Evolutionary conservation across 2,113 vertebrate genomes (phyloP).

Genomic region (Chloebia gouldiae): DNA sequence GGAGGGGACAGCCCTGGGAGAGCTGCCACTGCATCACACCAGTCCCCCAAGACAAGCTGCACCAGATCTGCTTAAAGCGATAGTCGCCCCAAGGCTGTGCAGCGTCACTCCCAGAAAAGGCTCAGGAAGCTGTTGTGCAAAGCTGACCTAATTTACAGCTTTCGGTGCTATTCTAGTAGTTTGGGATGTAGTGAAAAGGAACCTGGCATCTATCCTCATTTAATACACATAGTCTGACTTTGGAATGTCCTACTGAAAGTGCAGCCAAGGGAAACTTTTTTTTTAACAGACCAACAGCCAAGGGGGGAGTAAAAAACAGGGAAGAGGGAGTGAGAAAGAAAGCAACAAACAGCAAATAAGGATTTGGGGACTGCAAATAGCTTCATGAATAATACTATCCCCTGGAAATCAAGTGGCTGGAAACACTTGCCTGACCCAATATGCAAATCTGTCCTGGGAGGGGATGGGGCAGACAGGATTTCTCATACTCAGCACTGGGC

Average conservation of each 20-base stretch:
- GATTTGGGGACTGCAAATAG: neutral
- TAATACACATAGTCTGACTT: slow-evolving; percentile 55
- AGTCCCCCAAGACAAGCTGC: slow-evolving; percentile 19
- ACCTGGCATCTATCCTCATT: slow-evolving; percentile 64
- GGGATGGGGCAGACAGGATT: neutral
- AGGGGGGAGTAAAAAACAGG: neutral
- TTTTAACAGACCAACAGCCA: neutral
- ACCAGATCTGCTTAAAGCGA: slow-evolving; percentile 34
- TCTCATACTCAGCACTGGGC: neutral
- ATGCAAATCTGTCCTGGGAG: slow-evolving; percentile 31
- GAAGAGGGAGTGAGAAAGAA: neutral
- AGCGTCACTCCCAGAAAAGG: neutral
- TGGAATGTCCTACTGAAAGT: slow-evolving; percentile 41
- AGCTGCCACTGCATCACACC: neutral
- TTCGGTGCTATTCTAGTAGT: slow-evolving; percentile 42
- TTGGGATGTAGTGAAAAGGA: slow-evolving; percentile 37
- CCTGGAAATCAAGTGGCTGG: slow-evolving; percentile 13
- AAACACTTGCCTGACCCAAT: slow-evolving; percentile 42
- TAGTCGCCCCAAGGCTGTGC: neutral
- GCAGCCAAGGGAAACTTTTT: slow-evolving; percentile 35
- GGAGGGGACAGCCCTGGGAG: slow-evolving; percentile 26
- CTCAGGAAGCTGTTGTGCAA: neutral
- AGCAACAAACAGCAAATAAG: neutral
- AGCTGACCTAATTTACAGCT: slow-evolving; percentile 59
- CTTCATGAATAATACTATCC: neutral